A percentile compares a stretch with the other conserved stretches of the same genome.
phyloP scores from a whole-genome alignment of 1,140 invertebrate species.

The Proales similis region DNA sequence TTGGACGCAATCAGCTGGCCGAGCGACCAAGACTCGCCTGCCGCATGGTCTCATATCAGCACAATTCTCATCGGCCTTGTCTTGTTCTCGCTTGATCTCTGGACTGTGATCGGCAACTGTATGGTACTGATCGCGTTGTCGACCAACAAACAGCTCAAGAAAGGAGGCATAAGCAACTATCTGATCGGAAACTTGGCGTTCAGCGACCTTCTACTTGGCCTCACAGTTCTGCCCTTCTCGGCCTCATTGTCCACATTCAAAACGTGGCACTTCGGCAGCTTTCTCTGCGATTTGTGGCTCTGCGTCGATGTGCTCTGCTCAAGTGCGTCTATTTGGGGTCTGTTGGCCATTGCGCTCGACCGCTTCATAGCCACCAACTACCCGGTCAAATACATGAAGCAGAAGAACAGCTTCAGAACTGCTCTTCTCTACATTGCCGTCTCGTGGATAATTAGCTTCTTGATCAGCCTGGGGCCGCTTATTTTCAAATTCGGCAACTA shows the following conservation, averaged over 20 bases:
- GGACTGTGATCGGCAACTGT: constrained; percentile 53
- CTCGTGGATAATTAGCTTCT: constrained; percentile 50
- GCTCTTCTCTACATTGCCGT: constrained; percentile 49
- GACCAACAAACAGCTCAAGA: constrained; percentile 46
- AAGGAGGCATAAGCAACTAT: constrained; percentile 49
- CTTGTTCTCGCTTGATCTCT: constrained; percentile 44
- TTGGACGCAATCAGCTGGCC: no score
- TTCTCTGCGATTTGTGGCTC: constrained; percentile 41
- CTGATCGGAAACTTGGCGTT: constrained; percentile 53
- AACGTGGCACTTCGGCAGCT: constrained; percentile 49
- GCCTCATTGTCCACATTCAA: constrained; percentile 40
- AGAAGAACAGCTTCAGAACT: constrained; percentile 44
- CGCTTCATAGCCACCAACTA: constrained; percentile 52
- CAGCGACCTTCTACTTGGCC: constrained; percentile 50
- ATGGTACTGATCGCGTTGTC: constrained; percentile 48
- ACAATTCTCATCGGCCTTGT: no score
- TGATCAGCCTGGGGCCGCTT: constrained; percentile 17
- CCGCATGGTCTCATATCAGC: no score
- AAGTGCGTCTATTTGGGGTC: constrained; percentile 53
- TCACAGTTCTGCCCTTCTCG: constrained; percentile 51
- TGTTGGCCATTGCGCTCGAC: constrained; percentile 52
- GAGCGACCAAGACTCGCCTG: no score
- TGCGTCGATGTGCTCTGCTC: constrained; percentile 51
- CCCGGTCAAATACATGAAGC: constrained; percentile 51
- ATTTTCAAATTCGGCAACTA: constrained; percentile 3